These are phyloP conservation scores for Pteruthius melanotis DNA, from an alignment of 2,113 vertebrate genomes.

Conservation along the genomic window DNA sequence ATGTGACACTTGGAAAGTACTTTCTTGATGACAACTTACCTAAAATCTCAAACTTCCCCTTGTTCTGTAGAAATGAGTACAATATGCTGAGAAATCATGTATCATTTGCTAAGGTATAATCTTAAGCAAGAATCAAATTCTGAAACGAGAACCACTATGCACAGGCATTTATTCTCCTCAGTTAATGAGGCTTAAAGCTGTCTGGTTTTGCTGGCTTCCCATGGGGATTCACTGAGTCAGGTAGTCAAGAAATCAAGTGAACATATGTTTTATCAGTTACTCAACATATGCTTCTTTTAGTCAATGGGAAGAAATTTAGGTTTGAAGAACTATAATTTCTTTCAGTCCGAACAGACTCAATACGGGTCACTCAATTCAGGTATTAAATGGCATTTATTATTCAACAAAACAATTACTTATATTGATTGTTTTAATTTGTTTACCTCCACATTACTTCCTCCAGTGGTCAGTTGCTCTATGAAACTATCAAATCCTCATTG, in stretches of 20 bases:
- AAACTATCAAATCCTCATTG: background rate
- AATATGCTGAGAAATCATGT: background rate
- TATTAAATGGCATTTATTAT: background rate
- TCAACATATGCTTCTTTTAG: background rate
- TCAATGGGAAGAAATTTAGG: background rate
- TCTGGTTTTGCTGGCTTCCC: background rate
- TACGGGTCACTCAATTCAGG: background rate
- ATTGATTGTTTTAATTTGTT: background rate
- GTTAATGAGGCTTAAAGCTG: background rate
- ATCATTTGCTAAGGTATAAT: background rate
- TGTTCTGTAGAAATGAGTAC: background rate
- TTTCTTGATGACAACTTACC: background rate
- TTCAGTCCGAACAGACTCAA: background rate
- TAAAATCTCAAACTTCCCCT: background rate
- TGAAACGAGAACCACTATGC: background rate
- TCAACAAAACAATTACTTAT: background rate
- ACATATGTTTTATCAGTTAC: background rate
- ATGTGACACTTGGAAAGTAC: background rate
- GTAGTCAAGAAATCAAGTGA: background rate
- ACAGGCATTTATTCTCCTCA: background rate
- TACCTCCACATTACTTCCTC: background rate
- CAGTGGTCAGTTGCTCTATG: background rate
- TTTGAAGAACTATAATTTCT: background rate
- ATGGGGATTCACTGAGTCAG: background rate
- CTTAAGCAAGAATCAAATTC: background rate